phyloP scores from a whole-genome alignment of 1,140 invertebrate species.

The Aphaenogaster rudis region DNA sequence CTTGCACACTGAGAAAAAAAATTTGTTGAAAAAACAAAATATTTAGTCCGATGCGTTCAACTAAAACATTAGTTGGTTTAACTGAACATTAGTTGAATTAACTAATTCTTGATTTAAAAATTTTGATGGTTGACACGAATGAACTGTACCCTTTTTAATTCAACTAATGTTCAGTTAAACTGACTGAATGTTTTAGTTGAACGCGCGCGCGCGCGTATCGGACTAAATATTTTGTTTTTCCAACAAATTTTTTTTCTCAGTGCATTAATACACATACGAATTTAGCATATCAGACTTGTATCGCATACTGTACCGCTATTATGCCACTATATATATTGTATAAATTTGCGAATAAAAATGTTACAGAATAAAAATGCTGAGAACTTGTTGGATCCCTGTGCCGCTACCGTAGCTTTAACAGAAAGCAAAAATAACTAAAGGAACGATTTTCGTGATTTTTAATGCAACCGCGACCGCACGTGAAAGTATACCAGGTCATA shows the following conservation, averaged over 20 bases:
- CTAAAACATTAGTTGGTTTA: too few species aligned
- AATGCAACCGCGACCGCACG: constrained; percentile 2
- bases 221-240: too few species aligned
- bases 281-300: background rate
- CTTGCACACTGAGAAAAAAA: background rate
- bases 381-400: background rate
- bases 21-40: too few species aligned
- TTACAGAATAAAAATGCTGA: constrained; percentile 25
- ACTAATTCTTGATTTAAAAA: too few species aligned
- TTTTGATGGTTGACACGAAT: too few species aligned
- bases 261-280: background rate
- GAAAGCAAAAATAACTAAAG: constrained; percentile 15
- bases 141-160: too few species aligned
- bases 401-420: constrained; percentile 1
- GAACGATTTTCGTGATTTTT: constrained; percentile 28
- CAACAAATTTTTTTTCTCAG: too few species aligned
- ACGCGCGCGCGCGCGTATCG: too few species aligned
- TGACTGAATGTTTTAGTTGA: too few species aligned
- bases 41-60: too few species aligned
- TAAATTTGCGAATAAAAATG: background rate
- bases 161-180: too few species aligned
- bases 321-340: background rate
- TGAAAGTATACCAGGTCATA: background rate
- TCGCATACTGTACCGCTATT: background rate
- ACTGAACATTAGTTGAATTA: too few species aligned